Evolutionary conservation across 2,797 vertebrate species (phyloP), one percentile per base, ranked within the genome.

Genomic region (Smutsia gigantea): DNA sequence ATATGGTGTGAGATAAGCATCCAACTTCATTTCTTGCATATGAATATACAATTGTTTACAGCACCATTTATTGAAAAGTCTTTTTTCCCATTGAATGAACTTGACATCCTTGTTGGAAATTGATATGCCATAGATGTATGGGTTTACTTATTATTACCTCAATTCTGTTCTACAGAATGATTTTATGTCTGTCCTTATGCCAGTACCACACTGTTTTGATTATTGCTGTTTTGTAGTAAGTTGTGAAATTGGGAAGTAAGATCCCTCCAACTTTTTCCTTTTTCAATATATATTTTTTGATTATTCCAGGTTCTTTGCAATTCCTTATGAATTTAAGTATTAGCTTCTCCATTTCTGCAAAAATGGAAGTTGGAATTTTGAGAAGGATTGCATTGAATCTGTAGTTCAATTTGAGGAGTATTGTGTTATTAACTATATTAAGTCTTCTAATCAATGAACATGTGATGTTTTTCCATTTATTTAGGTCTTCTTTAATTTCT

Each of bases 301-400:
- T 29, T 68, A 17, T 51, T 71, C 59, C 57, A 11, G 23, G 23
- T 75, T 39, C 61, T 87, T 82, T 92, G 85, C 7, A 77, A 77
- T 19, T 75, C n/a, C 19, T 2, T 39, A 10, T 87, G 83, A 94
- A 66, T 94, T 87, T 93, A 84, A 83, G 34, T 51, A 83, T 87
- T 10, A 49, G 23, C 18, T 63, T 84, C 81, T 87, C 23, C 37
- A 31, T 97, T 93, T 84, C 77, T 93, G 74, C 17, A 90, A 66
- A 93, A 93, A 71, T 72, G 13, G 55, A 72, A 96, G 21, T 90
- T 92, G 74, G 61, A 87, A 55, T 87, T 90, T 90, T 94, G 37
- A 72, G 49, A 83, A 92, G n/a, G 12, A 68, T 68, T 96, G 5
- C 31, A 79, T 39, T 51, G 37, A 87, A 55, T 79, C 53, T 74